phyloP scores from a whole-genome alignment of 2,113 vertebrate species.

The Oryzias curvinotus region DNA sequence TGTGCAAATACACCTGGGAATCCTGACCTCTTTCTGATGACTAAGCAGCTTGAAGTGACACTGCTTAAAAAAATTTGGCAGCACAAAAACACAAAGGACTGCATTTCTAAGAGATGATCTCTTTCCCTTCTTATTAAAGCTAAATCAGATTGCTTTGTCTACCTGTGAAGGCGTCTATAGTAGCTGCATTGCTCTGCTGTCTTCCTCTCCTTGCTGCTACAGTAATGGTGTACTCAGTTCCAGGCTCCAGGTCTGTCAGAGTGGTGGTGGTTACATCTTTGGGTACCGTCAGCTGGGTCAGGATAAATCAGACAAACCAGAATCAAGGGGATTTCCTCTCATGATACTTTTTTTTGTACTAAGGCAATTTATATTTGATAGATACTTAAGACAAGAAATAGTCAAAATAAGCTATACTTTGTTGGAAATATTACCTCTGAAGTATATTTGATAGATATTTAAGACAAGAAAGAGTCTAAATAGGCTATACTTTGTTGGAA shows the following conservation, averaged over 20 bases:
- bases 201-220: constrained; percentile 89
- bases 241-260: constrained; percentile 87
- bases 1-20: not conserved
- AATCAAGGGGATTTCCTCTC: not conserved
- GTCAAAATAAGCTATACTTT: not conserved
- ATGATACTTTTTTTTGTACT: not conserved
- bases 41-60: constrained; percentile 21
- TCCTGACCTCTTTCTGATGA: constrained; percentile 16
- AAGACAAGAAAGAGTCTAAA: not conserved
- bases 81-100: constrained; percentile 6
- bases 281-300: constrained; percentile 79
- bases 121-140: not conserved
- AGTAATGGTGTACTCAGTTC: constrained; percentile 93
- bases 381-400: not conserved
- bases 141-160: constrained; percentile 17
- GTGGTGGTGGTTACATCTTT: constrained; percentile 81
- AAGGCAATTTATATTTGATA: not conserved
- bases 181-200: constrained; percentile 90
- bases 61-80: not conserved
- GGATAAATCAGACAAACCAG: not conserved
- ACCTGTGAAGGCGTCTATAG: constrained; percentile 97
- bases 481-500: not conserved
- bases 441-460: constrained; percentile 43
- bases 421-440: constrained; percentile 73
- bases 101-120: not conserved